These are phyloP conservation scores for Oryzias celebensis DNA, from an alignment of 2,113 vertebrate genomes.

Conservation along the genomic window DNA sequence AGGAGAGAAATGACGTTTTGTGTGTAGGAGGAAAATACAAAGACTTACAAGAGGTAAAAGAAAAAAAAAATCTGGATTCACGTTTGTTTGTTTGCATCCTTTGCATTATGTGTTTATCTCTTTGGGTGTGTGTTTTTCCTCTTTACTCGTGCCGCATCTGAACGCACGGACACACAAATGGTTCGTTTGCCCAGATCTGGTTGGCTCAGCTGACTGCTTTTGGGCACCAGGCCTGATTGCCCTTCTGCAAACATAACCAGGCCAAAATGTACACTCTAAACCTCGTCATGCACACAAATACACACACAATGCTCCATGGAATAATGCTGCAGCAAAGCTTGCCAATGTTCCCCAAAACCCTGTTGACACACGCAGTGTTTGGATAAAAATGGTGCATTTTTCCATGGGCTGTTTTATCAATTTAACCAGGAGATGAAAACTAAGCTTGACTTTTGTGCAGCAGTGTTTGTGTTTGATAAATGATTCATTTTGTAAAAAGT, in stretches of 20 bases:
- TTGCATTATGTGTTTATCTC: conserved; percentile 63
- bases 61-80: conserved; percentile 53
- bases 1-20: conserved; percentile 16
- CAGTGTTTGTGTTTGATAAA: conserved; percentile 74
- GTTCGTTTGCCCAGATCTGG: conserved; percentile 71
- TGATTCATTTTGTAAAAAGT: conserved; percentile 72
- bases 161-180: conserved; percentile 36
- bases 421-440: conserved; percentile 70
- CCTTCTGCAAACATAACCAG: conserved; percentile 74
- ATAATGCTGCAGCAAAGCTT: conserved; percentile 49
- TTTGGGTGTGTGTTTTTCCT: conserved; percentile 27
- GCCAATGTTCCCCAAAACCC: conserved; percentile 59
- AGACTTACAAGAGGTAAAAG: conserved; percentile 40
- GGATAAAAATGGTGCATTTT: conserved; percentile 52
- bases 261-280: conserved; percentile 66
- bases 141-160: conserved; percentile 3
- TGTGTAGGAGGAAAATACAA: conserved; percentile 25
- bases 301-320: conserved; percentile 61
- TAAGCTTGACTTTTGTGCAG: conserved; percentile 52
- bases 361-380: conserved; percentile 66
- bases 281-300: conserved; percentile 61
- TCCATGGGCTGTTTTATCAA: conserved; percentile 68
- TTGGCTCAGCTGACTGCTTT: conserved; percentile 65
- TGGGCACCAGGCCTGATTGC: conserved; percentile 70
- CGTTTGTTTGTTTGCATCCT: conserved; percentile 69